Evolutionary conservation across 2,113 vertebrate genomes (phyloP).

Genomic region (Callocephalon fimbriatum): DNA sequence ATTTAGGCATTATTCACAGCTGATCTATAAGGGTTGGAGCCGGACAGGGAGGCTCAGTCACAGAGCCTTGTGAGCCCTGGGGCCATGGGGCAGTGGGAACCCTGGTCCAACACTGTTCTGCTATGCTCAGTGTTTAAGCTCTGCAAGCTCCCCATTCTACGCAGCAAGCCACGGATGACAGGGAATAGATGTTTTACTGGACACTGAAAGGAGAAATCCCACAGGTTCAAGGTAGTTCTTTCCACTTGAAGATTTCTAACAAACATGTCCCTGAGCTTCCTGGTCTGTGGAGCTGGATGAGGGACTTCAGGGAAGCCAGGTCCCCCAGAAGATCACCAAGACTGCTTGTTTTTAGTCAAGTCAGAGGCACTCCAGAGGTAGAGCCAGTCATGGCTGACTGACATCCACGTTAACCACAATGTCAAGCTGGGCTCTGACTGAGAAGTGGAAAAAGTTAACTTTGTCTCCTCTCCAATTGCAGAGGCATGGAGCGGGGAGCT

Average conservation of each 20-base stretch:
- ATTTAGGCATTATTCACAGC: background rate
- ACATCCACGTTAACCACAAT: background rate
- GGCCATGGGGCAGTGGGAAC: background rate
- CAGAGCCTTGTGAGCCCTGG: background rate
- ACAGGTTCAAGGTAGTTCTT: background rate
- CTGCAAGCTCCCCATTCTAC: background rate
- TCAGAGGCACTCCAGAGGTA: background rate
- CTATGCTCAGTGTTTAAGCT: background rate
- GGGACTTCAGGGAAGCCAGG: background rate
- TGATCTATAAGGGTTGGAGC: background rate
- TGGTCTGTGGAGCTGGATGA: background rate
- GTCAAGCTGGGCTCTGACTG: background rate
- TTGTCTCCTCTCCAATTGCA: background rate
- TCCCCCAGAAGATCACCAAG: background rate
- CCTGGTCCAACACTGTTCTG: rapidly evolving
- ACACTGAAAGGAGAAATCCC: background rate
- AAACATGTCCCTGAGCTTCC: background rate
- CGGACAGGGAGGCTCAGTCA: background rate
- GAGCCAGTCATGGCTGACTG: background rate
- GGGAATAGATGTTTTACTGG: background rate
- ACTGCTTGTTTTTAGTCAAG: background rate
- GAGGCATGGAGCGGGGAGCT: background rate
- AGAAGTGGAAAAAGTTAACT: background rate
- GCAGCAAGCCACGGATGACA: rapidly evolving
- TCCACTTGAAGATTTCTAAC: background rate